Evolutionary conservation across 2,113 vertebrate species (phyloP), one percentile per base, ranked within the genome.

Genomic region (Lepidothrix coronata): DNA sequence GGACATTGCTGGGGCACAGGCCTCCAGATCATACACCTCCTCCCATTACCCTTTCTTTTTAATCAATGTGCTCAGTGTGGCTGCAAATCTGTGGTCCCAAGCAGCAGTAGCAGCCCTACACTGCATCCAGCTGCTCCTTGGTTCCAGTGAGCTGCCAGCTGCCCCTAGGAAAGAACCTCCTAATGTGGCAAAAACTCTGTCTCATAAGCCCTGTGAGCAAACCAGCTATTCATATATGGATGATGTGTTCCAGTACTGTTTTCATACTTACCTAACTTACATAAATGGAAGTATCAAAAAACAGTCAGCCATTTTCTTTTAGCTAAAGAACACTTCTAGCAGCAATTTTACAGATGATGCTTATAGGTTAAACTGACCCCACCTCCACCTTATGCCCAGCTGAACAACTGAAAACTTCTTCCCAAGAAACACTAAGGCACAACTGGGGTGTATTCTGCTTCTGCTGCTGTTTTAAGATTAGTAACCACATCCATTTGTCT

Each of bases 41-140:
- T 83, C 39, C 49, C 35, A 4, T 9, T 76, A 37, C 31, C 16
- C 27, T 67, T 81, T 67, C 23, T 70, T 61, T 59, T 80, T 27
- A 58, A 66, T 31, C 21, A 13, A 6, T 8, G 0, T 75, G 24
- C 33, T 59, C 0, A 0, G 5, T 28, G 20, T 61, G 24, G 28
- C 43, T 84, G 31, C n/a, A 49, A 43, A 18, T 49, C 41, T 51
- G 16, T n/a, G 31, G 61, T 55, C 31, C 28, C 67, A 58, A 41
- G 35, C 44, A 83, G 17, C 3, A 8, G 21, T 33, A 68, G 46
- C 30, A 92, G 27, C 35, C 23, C 15, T 30, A n/a, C 9, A 6
- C 8, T 33, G 37, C 8, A n/a, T 17, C 15, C 22, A 31, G 27
- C 19, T 49, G 11, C 28, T 44, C n/a, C 39, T 62, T 25, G 14